Evolutionary conservation across 2,113 vertebrate genomes (phyloP).

Genomic region (Mobula hypostoma): DNA sequence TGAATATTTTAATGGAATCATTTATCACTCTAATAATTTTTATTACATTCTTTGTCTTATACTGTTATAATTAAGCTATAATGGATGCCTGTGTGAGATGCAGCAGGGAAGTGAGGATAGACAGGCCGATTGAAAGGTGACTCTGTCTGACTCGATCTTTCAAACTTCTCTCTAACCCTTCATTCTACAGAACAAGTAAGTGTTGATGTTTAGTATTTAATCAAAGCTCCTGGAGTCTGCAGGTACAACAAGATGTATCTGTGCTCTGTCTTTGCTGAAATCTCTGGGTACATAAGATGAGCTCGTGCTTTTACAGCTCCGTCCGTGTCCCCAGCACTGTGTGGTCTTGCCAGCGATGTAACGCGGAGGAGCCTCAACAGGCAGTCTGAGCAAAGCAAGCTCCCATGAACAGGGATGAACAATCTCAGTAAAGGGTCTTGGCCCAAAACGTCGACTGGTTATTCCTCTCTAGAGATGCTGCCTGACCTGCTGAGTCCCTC

Average conservation of each 20-base stretch:
- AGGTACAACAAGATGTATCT: background rate
- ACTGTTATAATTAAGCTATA: slow-evolving; percentile 31
- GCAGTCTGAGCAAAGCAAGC: no score
- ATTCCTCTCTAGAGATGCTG: no score
- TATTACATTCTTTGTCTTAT: slow-evolving; percentile 26
- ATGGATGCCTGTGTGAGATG: slow-evolving; percentile 31
- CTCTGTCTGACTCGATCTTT: background rate
- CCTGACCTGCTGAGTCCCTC: no score
- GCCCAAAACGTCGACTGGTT: no score
- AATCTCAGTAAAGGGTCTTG: no score
- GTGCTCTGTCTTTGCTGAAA: background rate
- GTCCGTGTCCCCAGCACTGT: background rate
- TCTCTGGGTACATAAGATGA: background rate
- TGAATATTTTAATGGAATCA: slow-evolving; percentile 34
- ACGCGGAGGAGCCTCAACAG: no score
- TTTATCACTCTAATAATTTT: slow-evolving; percentile 36
- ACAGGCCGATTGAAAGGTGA: background rate
- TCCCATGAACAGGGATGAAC: no score
- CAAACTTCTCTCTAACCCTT: background rate
- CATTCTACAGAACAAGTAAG: background rate
- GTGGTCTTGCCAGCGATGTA: no score
- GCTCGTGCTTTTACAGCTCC: background rate
- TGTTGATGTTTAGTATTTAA: no score
- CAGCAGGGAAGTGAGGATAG: background rate
- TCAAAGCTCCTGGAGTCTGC: background rate